A percentile compares a stretch with the other conserved stretches of the same genome.
phyloP scores from a whole-genome alignment of 2,113 vertebrate species.

The Mesocricetus auratus region DNA sequence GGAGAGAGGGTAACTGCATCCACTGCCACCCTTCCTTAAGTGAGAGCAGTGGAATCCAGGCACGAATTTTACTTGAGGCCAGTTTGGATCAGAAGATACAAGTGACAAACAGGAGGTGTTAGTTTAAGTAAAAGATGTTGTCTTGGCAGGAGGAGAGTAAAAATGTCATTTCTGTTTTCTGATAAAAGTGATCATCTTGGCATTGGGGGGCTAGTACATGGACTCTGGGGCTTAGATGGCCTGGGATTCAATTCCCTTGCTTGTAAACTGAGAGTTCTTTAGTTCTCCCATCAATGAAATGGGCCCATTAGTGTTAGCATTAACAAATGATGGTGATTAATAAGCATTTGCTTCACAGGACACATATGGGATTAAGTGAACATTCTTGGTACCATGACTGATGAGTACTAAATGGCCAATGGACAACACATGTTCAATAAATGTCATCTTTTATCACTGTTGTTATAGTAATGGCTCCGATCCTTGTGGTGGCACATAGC shows the following conservation, averaged over 20 bases:
- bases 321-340: neutral
- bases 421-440: slow-evolving; percentile 63
- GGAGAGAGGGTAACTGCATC: neutral
- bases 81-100: slow-evolving; percentile 18
- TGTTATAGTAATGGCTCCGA: neutral
- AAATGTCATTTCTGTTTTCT: slow-evolving; percentile 68
- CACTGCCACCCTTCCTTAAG: neutral
- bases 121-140: slow-evolving; percentile 56
- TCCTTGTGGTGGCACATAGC: slow-evolving; percentile 41
- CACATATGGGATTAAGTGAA: slow-evolving; percentile 37
- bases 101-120: neutral
- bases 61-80: neutral
- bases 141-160: slow-evolving; percentile 60
- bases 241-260: neutral
- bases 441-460: slow-evolving; percentile 73
- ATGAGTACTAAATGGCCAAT: slow-evolving; percentile 52
- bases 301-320: neutral
- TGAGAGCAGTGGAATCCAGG: slow-evolving; percentile 6
- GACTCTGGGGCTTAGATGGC: neutral
- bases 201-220: neutral
- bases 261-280: neutral
- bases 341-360: slow-evolving; percentile 5
- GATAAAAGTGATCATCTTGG: neutral
- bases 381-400: neutral
- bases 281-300: neutral